Base-by-base conservation (phyloP, 2,113 vertebrate species). In the Peromyscus polionotus region DNA sequence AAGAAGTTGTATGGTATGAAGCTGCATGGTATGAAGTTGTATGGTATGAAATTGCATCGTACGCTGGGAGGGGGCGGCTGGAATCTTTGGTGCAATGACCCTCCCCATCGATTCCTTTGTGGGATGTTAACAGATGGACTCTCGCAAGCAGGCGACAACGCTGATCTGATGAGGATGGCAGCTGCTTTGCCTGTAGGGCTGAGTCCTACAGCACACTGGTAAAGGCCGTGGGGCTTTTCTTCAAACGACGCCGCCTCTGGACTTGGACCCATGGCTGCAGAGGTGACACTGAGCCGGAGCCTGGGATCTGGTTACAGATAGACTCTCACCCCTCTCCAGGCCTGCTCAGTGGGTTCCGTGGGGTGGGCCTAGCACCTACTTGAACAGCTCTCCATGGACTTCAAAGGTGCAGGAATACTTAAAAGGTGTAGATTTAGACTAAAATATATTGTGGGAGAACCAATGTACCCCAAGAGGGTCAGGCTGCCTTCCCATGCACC, bases 391-490 rank as follows among this genome's bases (percentile, higher is more conserved):
- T 31, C 16, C 26, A 59, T 3, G 0, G 31, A 48, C 28, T 33
- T 86, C 63, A 48, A 39, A 86, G 17, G 26, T 31, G 28, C 16
- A 42, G 2, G 39, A 26, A 14, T 51, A 17, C 6, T 7, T 13
- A 13, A 39, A 79, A 26, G 10, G 39, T 42, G 1, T 1, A 3
- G 48, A n/a, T 6, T 39, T 75, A 5, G n/a, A 5, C 8, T 7
- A 42, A 28, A 88, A 14, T 1, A 19, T 14, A 59, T 5, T 33
- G 42, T 42, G 42, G 0, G 14, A 61, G 22, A 24, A 19, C 42
- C 2, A 10, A 4, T 4, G 22, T n/a, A 33, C 13, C 48, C 17
- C 20, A 0, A 4, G 1, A 7, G 5, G 24, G 7, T 0, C 1
- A 2, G 13, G 0, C 22, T 16, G 45, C 28, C 73, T 81, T 5